Conservation (phyloP, 2,888 invertebrate species). For the Acronicta aceris region DNA sequence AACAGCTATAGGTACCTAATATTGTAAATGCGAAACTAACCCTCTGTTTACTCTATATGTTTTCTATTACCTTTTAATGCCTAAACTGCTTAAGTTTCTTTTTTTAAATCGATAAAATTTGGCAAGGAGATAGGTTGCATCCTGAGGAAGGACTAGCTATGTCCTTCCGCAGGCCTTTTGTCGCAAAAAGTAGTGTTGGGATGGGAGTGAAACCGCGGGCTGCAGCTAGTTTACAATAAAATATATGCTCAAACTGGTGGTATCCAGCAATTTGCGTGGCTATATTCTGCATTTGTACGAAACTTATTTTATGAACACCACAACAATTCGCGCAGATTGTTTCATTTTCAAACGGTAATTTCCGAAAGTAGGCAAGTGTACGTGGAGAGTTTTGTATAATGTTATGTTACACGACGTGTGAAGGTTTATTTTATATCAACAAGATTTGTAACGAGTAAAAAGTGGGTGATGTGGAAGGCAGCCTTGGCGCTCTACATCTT, state of each 20-base stretch:
- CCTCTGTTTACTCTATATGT: too few species aligned
- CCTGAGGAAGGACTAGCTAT: too few species aligned
- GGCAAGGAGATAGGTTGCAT: too few species aligned
- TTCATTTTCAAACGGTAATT: constrained; percentile 57
- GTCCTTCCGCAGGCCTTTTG: too few species aligned
- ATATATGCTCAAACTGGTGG: constrained; percentile 29
- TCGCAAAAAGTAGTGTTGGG: too few species aligned
- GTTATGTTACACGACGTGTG: constrained; percentile 55
- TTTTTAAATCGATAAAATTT: too few species aligned
- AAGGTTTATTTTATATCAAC: constrained; percentile 67
- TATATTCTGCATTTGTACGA: constrained; percentile 26
- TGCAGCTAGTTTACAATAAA: too few species aligned
- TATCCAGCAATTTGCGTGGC: constrained; percentile 4
- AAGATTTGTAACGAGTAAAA: constrained; percentile 75
- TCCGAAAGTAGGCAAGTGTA: constrained; percentile 57
- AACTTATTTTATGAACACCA: constrained; percentile 29
- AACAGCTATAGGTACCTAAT: too few species aligned
- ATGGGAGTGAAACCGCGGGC: too few species aligned
- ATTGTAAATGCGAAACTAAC: too few species aligned
- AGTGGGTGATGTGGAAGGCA: constrained; percentile 74
- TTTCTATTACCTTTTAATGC: too few species aligned
- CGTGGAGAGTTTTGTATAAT: constrained; percentile 56
- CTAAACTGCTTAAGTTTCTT: too few species aligned
- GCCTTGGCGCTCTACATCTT: constrained; percentile 76
- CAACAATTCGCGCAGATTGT: constrained; percentile 47